Evolutionary conservation across 2,888 invertebrate species (phyloP), one percentile per base, ranked within the genome.

Genomic region (Eupithecia insigniata): DNA sequence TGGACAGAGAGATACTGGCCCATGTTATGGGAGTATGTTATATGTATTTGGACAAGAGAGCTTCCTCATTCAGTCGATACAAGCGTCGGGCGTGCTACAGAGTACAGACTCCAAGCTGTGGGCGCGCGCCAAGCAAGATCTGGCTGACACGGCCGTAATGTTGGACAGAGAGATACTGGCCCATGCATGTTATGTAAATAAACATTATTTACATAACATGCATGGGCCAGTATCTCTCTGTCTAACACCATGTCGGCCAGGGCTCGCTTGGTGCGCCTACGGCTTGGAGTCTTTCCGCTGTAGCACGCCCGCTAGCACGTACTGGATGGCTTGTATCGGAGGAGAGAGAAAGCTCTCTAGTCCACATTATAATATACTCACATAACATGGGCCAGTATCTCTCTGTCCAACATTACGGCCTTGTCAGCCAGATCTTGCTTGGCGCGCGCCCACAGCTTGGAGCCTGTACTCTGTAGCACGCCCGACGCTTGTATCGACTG

Each of bases 401-500:
- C 72, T 28, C 77, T 76, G 66, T 91, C 85, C 70, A 81, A 82
- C 62, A 80, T n/a, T n/a, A n/a, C n/a, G n/a, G n/a, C 76, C 70
- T 87, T 77, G 0, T 75, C 70, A 4, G 79, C 67, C 36, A 91
- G 85, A 22, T 73, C 79, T 0, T 51, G 67, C 26, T 66, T 72
- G 10, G 72, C 72, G 8, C 62, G 66, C 69, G 66, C 90, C 91
- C 89, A 89, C 67, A 80, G 82, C 70, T 76, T 22, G 16, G 64
- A 55, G 26, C 18, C 26, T 22, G 30, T 30, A n/a, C 61, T 30
- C 32, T 30, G 61, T 14, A 61, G 81, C 65, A 96, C 89, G n/a
- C 95, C 91, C 2, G 90, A 82, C 0, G 96, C 96, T 84, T 96
- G 96, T 70, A 90, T 89, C 0, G 96, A 95, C 69, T 96, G 84